Conservation (phyloP, 2,113 vertebrate genomes). For the Saccopteryx leptura region DNA sequence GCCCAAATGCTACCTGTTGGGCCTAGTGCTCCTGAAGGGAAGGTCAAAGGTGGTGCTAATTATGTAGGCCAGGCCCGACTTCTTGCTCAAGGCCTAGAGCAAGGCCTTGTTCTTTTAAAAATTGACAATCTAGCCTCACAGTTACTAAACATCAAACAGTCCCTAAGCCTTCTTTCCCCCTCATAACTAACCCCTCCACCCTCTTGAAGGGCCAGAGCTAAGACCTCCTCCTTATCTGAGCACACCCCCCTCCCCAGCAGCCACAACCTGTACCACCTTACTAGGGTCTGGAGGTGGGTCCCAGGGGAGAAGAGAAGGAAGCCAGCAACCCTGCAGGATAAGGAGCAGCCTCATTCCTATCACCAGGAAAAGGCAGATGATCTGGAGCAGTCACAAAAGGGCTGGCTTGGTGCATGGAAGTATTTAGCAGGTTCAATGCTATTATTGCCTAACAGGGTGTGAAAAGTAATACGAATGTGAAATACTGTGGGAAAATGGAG, state of each 20-base stretch:
- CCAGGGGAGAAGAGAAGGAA: background rate
- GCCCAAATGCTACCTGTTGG: background rate
- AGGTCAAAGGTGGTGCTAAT: background rate
- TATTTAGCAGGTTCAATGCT: slow-evolving; percentile 84
- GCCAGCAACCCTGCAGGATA: accelerated
- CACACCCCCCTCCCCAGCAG: background rate
- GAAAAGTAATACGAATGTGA: slow-evolving; percentile 87
- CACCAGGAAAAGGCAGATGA: background rate
- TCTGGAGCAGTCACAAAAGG: background rate
- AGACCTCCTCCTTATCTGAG: background rate
- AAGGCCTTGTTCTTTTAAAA: background rate
- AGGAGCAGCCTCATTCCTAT: background rate
- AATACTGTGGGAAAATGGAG: slow-evolving; percentile 86
- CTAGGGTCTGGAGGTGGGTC: background rate
- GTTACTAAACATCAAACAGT: background rate
- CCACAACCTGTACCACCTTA: accelerated
- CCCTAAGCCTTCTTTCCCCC: background rate
- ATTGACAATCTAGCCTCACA: background rate
- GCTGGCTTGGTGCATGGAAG: slow-evolving; percentile 79
- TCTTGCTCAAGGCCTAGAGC: background rate
- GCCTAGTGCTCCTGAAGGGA: background rate
- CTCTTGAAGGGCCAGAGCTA: background rate
- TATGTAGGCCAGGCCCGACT: background rate
- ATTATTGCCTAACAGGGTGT: slow-evolving; percentile 87
- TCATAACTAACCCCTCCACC: background rate